phyloP scores from a whole-genome alignment of 1,140 invertebrate genomes.

The Lucilia cuprina region DNA sequence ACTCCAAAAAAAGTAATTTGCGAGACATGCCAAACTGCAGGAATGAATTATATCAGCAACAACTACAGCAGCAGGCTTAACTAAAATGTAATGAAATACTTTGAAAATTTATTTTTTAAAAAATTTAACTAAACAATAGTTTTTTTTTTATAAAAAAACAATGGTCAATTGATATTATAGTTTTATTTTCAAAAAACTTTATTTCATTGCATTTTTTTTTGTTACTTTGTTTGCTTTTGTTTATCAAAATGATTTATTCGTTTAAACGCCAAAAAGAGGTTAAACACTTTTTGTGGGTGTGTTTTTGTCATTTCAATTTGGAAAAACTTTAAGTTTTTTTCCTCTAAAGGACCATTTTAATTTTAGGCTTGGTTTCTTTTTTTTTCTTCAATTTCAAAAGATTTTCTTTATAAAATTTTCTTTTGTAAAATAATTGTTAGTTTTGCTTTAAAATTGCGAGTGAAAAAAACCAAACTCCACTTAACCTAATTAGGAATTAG shows the following conservation, averaged over 20 bases:
- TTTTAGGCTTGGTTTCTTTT: neutral
- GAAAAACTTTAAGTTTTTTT: neutral
- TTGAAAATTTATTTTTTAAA: neutral
- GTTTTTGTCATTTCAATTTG: slow-evolving; percentile 14
- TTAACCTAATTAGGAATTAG: slow-evolving; percentile 26
- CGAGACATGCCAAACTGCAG: slow-evolving; percentile 25
- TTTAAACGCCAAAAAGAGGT: slow-evolving; percentile 22
- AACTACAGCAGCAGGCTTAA: neutral
- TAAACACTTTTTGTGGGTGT: slow-evolving; percentile 19
- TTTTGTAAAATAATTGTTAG: neutral
- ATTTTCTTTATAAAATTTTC: neutral
- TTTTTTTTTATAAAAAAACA: neutral
- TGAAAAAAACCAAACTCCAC: slow-evolving; percentile 1
- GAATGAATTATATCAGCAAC: neutral
- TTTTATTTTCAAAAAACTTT: neutral
- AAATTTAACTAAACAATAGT: neutral
- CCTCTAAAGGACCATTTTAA: slow-evolving; percentile 25
- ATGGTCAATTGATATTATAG: slow-evolving; percentile 30
- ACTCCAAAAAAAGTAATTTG: slow-evolving; percentile 1
- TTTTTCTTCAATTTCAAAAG: neutral
- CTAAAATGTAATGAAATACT: neutral
- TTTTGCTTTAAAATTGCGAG: neutral
- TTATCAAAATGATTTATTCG: slow-evolving; percentile 7
- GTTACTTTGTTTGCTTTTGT: too few relatives aligned
- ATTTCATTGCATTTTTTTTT: too few relatives aligned